Evolutionary conservation across 2,797 vertebrate genomes (phyloP).

Genomic region (Leptoclinus maculatus): DNA sequence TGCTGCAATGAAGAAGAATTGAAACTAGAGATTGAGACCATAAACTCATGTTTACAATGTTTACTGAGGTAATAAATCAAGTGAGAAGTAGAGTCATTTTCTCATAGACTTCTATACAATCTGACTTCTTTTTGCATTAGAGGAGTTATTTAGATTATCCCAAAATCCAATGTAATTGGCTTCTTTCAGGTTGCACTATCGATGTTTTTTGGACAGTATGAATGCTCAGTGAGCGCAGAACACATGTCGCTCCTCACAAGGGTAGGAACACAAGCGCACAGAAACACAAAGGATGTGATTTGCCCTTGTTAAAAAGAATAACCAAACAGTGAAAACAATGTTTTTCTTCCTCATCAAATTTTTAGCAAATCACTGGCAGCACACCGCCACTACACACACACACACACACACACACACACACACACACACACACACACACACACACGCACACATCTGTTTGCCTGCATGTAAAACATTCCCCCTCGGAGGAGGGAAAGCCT

Average conservation of each 20-base stretch:
- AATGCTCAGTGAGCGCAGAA: background rate
- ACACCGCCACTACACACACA: slow-evolving; percentile 5
- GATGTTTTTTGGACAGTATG: background rate
- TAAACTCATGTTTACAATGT: background rate
- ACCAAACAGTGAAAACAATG: background rate
- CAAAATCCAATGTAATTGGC: background rate
- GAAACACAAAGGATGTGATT: slow-evolving; percentile 10
- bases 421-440: background rate
- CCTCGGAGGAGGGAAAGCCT: slow-evolving; percentile 49
- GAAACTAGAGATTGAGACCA: background rate
- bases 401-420: slow-evolving; percentile 36
- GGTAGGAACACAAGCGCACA: background rate
- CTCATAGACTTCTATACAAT: background rate
- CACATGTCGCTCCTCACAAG: background rate
- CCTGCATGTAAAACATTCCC: slow-evolving; percentile 60
- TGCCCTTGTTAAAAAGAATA: background rate
- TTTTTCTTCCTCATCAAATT: slow-evolving; percentile 10
- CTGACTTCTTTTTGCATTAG: background rate
- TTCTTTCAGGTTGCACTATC: background rate
- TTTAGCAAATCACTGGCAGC: slow-evolving; percentile 9
- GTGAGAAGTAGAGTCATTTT: background rate
- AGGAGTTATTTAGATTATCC: background rate
- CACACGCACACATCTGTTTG: slow-evolving; percentile 60
- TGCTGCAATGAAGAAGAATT: background rate
- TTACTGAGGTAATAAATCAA: too few species aligned